A percentile compares a stretch with the other conserved stretches of the same genome.
Conservation (phyloP, 2,888 invertebrate genomes). For the Emmelina monodactyla region DNA sequence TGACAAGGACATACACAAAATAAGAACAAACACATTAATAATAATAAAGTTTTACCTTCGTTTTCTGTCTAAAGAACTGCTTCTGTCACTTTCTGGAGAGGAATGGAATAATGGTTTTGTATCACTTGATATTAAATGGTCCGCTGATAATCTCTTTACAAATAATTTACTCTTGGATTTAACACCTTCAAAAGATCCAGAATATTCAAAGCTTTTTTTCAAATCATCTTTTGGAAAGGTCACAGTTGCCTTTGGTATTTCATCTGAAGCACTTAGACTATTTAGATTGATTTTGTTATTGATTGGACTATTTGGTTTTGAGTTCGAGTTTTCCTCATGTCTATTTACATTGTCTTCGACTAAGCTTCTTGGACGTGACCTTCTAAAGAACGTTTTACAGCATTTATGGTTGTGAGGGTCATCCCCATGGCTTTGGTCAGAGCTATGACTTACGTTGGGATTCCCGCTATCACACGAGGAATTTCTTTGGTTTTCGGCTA, state of each 20-base stretch:
- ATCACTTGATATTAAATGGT: conserved; percentile 54
- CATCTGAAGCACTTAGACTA: conserved; percentile 41
- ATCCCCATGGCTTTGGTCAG: conserved; percentile 29
- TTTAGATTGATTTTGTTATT: conserved; percentile 44
- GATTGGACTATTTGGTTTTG: conserved; percentile 45
- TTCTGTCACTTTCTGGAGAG: conserved; percentile 58
- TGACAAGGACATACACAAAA: conserved; percentile 2
- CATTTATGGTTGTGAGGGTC: conserved; percentile 46
- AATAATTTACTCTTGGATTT: conserved; percentile 52
- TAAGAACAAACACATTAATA: conserved; percentile 8
- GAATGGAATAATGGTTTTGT: conserved; percentile 45
- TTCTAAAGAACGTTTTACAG: conserved; percentile 51
- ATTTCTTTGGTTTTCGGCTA: conserved; percentile 26
- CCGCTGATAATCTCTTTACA: conserved; percentile 56
- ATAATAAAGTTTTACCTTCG: conserved; percentile 31
- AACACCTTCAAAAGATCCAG: conserved; percentile 55
- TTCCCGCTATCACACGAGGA: conserved; percentile 26
- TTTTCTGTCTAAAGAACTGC: conserved; percentile 55
- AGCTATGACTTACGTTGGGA: conserved; percentile 26
- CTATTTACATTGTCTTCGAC: conserved; percentile 37
- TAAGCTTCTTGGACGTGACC: conserved; percentile 51
- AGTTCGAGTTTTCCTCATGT: conserved; percentile 35
- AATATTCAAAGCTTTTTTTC: conserved; percentile 51
- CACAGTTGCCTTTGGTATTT: conserved; percentile 47
- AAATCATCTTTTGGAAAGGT: conserved; percentile 50